Conservation (phyloP, 2,888 invertebrate genomes). For the Archaeoteleia sp. region DNA sequence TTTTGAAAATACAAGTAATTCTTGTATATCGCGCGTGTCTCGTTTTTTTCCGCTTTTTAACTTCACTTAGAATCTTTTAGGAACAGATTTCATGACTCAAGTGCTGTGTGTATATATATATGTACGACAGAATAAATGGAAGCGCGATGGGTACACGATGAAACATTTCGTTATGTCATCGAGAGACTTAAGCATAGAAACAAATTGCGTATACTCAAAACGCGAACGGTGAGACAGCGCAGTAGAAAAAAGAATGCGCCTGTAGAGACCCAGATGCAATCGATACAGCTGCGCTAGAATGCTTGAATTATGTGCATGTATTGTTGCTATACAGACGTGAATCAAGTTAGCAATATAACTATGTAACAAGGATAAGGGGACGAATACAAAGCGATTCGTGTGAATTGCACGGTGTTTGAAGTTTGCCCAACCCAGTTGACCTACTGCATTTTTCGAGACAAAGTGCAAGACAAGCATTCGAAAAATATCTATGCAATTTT, state of each 20-base stretch:
- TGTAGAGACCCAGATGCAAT: conserved; percentile 57
- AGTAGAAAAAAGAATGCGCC: conserved; percentile 13
- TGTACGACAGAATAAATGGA: background rate
- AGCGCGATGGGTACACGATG: conserved; percentile 21
- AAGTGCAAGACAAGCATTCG: background rate
- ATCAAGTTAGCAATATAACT: no score
- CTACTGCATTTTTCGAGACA: conserved; percentile 12
- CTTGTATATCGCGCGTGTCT: no score
- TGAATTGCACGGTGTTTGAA: conserved; percentile 12
- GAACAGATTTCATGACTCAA: no score
- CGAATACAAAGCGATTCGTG: conserved; percentile 21
- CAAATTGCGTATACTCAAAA: conserved; percentile 31
- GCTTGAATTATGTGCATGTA: conserved; percentile 51
- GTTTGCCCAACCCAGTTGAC: conserved; percentile 21
- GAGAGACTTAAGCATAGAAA: conserved; percentile 18
- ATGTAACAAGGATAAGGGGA: conserved; percentile 13
- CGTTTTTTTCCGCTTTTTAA: no score
- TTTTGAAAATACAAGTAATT: no score
- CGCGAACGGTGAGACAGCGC: conserved; percentile 19
- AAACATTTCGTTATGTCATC: conserved; percentile 37
- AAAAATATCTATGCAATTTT: background rate
- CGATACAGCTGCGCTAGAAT: conserved; percentile 60
- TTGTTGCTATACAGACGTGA: conserved; percentile 7
- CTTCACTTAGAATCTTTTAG: no score
- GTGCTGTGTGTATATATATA: background rate